Percentiles rank a stretch among this genome's conserved stretches.
Evolutionary conservation across 2,113 vertebrate species (phyloP).

Genomic region (Eublepharis macularius): DNA sequence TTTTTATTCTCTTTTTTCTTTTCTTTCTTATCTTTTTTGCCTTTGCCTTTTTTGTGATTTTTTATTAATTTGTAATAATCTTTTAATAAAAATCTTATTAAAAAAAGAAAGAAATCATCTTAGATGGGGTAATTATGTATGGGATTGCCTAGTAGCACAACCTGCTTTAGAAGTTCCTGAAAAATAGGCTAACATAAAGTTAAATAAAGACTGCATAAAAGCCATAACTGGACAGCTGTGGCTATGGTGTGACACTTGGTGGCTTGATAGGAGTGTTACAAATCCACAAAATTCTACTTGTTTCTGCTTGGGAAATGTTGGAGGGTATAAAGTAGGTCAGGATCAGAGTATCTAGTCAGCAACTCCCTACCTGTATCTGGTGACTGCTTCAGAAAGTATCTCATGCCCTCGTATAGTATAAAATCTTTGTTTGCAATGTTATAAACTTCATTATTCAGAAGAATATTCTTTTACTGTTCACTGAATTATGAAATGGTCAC

Average conservation of each 20-base stretch:
- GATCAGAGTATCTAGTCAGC: background rate
- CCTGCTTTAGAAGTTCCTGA: background rate
- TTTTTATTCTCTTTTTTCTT: too few relatives aligned
- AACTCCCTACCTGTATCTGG: background rate
- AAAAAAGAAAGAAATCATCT: background rate
- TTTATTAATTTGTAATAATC: too few relatives aligned
- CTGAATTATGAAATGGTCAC: background rate
- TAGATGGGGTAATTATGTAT: too few relatives aligned
- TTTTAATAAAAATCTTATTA: too few relatives aligned
- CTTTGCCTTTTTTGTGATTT: too few relatives aligned
- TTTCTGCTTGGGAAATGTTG: background rate
- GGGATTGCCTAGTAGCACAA: too few relatives aligned
- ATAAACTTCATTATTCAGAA: background rate
- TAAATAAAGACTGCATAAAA: background rate
- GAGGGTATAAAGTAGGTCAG: background rate
- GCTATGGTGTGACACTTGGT: background rate
- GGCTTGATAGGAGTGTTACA: too few relatives aligned
- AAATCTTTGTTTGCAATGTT: background rate
- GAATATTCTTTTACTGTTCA: background rate
- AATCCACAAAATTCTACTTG: background rate
- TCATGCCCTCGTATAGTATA: background rate
- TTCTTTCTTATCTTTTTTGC: too few relatives aligned
- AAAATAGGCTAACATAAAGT: background rate
- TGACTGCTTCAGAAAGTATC: background rate
- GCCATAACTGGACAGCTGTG: too few relatives aligned